Base-by-base conservation (phyloP, 2,888 invertebrate genomes). In the Aphrophora alni region DNA sequence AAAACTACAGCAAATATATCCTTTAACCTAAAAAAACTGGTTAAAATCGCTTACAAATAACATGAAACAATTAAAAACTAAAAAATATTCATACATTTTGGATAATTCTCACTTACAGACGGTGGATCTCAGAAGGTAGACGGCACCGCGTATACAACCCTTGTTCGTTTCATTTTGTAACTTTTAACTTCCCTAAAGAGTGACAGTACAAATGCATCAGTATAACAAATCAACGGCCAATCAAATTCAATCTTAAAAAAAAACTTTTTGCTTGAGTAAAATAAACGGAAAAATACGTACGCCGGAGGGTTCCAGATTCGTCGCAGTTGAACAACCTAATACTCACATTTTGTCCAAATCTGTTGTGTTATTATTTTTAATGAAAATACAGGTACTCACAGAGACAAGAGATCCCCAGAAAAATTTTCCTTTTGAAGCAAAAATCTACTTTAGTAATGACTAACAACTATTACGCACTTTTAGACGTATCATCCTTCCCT, bases 141-240 rank as follows among this genome's bases (percentile, higher is more conserved):
- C 10, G 70, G 12, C 71, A 21, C 38, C n/a, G 38, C 24, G 24
- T 38, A 44, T 8, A 44, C 12, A 44, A 44, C 44, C 44, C 44
- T 44, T 44, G 44, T 14, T 44, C 44, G 44, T 33, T 33, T 33
- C 33, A 33, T 59, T 33, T 17, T 70, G 68, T 28, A 73, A 78
- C 78, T 73, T 77, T 78, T 26, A 73, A n/a, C 73, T 44, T 44
- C 73, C 78, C 78, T 78, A 73, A 73, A 78, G 78, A 78, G 78
- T 78, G 72, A 78, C 78, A 78, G 73, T 78, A 72, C 72, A 72
- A 78, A 38, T 24, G n/a, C 28, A 78, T 78, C 78, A 78, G 78
- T 78, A 78, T 68, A 14, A 44, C 44, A 25, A 21, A 75, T 75
- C 75, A 80, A 74, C 75, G 70, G 69, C 75, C 75, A 79, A 73